Base-by-base conservation (phyloP, 2,113 vertebrate species). In the Henicopernis longicauda region DNA sequence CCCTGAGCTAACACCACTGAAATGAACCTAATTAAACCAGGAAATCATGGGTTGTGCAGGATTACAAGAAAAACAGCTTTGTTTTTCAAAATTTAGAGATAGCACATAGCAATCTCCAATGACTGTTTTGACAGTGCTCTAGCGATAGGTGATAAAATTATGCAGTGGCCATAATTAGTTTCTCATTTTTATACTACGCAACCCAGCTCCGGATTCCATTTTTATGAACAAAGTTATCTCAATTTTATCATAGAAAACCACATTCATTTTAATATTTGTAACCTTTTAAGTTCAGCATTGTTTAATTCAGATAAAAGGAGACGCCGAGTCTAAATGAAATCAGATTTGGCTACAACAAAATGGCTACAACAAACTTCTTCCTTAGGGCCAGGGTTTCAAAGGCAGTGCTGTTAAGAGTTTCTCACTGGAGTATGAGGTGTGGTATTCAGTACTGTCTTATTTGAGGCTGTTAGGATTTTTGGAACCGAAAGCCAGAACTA, bases 271-370 rank as follows among this genome's bases (percentile, higher is more conserved):
- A 78, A 71, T 92, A 93, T 86, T 91, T 78, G 61, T 65, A 85
- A 80, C 50, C 73, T 90, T 76, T 70, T 27, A 85, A 73, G 42
- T 87, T 66, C 45, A 19, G 58, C 4, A 1, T 62, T 86, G 19
- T 89, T 95, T 88, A 55, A 88, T 58, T 93, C 70, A 87, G 91
- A 89, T 77, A 85, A 94, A 90, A 80, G 54, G 74, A 91, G 89
- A 85, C 93, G 38, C 8, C 0, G 0, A 89, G 86, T 82, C 77
- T 90, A 69, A 82, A 57, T 25, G 18, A 79, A 90, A 82, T 26
- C 5, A 2, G 5, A 10, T 52, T 78, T 76, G n/a, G n/a, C n/a
- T n/a, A n/a, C n/a, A n/a, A n/a, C n/a, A 45, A 87, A 89, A 87
- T 58, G 42, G 62, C 44, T n/a, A 36, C 22, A 79, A 61, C 15